These are phyloP conservation scores for Proterorhinus semilunaris DNA, from an alignment of 2,113 vertebrate species.

Conservation along the genomic window DNA sequence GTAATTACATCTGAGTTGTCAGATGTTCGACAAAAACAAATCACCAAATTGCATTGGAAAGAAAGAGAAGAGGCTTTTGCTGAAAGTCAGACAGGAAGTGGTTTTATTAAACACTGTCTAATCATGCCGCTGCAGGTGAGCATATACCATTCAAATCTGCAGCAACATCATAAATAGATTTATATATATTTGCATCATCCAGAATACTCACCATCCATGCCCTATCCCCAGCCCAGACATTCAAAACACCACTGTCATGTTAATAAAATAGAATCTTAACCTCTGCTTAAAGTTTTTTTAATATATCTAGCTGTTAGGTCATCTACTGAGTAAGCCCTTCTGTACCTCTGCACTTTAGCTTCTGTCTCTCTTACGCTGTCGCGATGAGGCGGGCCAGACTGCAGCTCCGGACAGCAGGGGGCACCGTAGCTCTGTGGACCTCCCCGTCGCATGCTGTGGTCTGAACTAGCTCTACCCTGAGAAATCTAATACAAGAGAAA, in stretches of 20 bases:
- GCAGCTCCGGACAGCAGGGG: conserved; percentile 55
- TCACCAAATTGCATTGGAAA: neutral
- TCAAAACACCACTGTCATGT: conserved; percentile 48
- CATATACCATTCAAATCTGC: conserved; percentile 30
- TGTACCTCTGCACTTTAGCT: conserved; percentile 20
- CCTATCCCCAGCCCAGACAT: conserved; percentile 43
- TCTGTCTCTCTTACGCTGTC: neutral
- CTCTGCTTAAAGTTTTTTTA: conserved; percentile 50
- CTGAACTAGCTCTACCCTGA: conserved; percentile 71
- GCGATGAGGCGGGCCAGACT: conserved; percentile 1
- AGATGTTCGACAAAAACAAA: neutral
- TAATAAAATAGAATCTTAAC: conserved; percentile 68
- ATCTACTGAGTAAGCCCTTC: conserved; percentile 59
- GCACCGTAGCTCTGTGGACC: conserved; percentile 41
- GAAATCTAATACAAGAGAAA: conserved; percentile 54
- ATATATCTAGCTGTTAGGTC: conserved; percentile 27
- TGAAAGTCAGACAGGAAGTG: conserved; percentile 67
- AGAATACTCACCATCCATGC: conserved; percentile 19
- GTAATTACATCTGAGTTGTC: neutral
- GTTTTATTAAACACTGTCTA: conserved; percentile 71
- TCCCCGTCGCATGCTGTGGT: conserved; percentile 39
- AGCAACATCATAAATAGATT: conserved; percentile 31
- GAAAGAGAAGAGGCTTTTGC: conserved; percentile 10
- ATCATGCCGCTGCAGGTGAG: conserved; percentile 49
- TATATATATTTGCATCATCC: conserved; percentile 46